Evolutionary conservation across 2,113 vertebrate genomes (phyloP), one percentile per base, ranked within the genome.

Genomic region (Reinhardtius hippoglossoides): DNA sequence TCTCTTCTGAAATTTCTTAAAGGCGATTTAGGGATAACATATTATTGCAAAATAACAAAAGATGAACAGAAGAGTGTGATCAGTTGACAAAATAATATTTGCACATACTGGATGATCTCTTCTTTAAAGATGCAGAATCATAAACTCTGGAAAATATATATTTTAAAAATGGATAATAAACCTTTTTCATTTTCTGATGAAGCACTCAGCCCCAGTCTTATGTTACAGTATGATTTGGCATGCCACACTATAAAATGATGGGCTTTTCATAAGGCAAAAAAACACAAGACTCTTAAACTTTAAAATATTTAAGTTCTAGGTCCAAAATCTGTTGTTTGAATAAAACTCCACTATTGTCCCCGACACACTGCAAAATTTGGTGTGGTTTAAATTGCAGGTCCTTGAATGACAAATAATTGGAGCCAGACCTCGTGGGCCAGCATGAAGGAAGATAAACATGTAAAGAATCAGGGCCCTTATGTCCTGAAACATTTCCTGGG

Each of bases 81-180:
- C 31, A 31, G 31, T 31, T 31, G 31, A 31, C 31, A 31, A 31
- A 6, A 31, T 0, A 31, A 78, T 52, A 74, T 78, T 52, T 73
- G 67, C 81, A 74, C 44, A 65, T 26, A 68, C 23, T 74, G 57
- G 40, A 76, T 71, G 46, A 69, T 67, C 83, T 77, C 62, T 74
- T 9, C 59, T 76, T 67, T 78, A 57, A 46, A 85, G 75, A 84
- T 78, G 71, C 21, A 84, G 16, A 70, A 60, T 73, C 57, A 76
- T 84, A 82, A 74, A 76, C 67, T 89, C 72, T 84, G 21, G 59
- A 75, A 78, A 80, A 79, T 83, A 77, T 75, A 88, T 14, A 6
- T 77, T 82, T 77, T 9, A 35, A 60, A 84, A 86, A 76, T 73
- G 81, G 54, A 85, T 86, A 85, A 86, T 74, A 84, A 62, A 80